Percentiles rank a stretch among this genome's conserved stretches.
Conservation (phyloP, 1,140 invertebrate species). For the Drosophila santomea region DNA sequence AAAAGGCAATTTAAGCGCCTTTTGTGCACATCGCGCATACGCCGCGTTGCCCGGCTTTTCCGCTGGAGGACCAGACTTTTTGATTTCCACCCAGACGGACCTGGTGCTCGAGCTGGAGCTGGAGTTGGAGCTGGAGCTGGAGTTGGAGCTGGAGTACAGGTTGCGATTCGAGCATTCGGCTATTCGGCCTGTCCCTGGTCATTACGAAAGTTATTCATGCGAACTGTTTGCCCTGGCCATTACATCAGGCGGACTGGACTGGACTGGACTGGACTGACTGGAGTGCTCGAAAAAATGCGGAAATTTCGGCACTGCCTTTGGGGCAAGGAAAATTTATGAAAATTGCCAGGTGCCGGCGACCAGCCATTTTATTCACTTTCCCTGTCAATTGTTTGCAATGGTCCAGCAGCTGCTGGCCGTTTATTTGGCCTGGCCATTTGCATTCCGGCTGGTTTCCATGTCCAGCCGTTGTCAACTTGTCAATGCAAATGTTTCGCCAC, state of each 20-base stretch:
- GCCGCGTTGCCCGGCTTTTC: conserved; percentile 42
- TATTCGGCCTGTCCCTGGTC: conserved; percentile 45
- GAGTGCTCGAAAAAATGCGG: conserved; percentile 55
- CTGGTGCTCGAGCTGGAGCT: background rate
- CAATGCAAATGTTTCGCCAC: conserved; percentile 63
- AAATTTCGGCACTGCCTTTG: conserved; percentile 55
- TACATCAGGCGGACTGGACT: conserved; percentile 53
- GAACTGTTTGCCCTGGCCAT: conserved; percentile 74
- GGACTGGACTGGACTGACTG: conserved; percentile 25
- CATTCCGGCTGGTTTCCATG: conserved; percentile 53
- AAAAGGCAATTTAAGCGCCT: conserved; percentile 72
- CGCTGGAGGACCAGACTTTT: conserved; percentile 10
- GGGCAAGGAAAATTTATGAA: conserved; percentile 75
- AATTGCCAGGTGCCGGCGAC: conserved; percentile 56
- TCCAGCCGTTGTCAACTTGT: conserved; percentile 72
- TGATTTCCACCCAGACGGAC: conserved; percentile 13
- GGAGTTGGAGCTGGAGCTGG: background rate
- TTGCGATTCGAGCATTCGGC: conserved; percentile 13
- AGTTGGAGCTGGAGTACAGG: conserved; percentile 7
- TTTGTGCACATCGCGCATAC: conserved; percentile 65
- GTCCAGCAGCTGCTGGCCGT: conserved; percentile 40
- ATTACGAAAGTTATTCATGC: conserved; percentile 79
- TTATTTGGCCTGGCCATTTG: conserved; percentile 43
- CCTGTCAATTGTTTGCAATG: conserved; percentile 46
- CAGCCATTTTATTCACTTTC: conserved; percentile 52